phyloP scores from a whole-genome alignment of 2,888 invertebrate genomes.

The Hermaeophaga mercurialis region DNA sequence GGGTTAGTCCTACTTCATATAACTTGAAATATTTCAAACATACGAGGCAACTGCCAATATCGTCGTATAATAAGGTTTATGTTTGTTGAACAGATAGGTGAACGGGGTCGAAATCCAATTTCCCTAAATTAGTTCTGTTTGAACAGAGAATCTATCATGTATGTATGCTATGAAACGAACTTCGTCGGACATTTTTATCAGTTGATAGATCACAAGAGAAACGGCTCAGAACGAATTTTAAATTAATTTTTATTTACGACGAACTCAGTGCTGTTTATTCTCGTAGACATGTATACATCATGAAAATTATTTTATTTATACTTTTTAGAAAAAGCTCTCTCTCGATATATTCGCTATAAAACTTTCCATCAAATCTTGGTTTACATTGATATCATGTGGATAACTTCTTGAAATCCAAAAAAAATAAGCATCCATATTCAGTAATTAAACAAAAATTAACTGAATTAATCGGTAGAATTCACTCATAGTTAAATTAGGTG shows the following conservation, averaged over 20 bases:
- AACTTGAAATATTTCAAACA: constrained; percentile 24
- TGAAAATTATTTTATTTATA: too few species aligned
- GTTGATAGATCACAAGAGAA: constrained; percentile 30
- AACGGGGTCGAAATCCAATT: constrained; percentile 49
- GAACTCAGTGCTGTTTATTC: too few species aligned
- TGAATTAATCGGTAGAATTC: too few species aligned
- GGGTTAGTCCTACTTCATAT: constrained; percentile 24
- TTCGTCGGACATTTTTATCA: constrained; percentile 42
- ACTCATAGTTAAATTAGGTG: too few species aligned
- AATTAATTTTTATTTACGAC: constrained; percentile 2
- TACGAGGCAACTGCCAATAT: constrained; percentile 41
- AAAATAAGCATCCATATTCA: too few species aligned
- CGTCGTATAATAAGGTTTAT: constrained; percentile 44
- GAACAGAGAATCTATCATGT: constrained; percentile 50
- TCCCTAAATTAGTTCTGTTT: constrained; percentile 52
- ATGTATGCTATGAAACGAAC: constrained; percentile 48
- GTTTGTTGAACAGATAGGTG: constrained; percentile 44
- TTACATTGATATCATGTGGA: too few species aligned
- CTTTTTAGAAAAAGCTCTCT: too few species aligned
- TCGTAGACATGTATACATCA: too few species aligned
- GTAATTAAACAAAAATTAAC: too few species aligned
- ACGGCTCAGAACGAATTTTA: constrained; percentile 12
- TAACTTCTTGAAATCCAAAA: too few species aligned
- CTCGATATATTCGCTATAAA: too few species aligned
- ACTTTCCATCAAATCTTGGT: too few species aligned